phyloP scores from a whole-genome alignment of 2,797 vertebrate genomes.

The Vultur gryphus region DNA sequence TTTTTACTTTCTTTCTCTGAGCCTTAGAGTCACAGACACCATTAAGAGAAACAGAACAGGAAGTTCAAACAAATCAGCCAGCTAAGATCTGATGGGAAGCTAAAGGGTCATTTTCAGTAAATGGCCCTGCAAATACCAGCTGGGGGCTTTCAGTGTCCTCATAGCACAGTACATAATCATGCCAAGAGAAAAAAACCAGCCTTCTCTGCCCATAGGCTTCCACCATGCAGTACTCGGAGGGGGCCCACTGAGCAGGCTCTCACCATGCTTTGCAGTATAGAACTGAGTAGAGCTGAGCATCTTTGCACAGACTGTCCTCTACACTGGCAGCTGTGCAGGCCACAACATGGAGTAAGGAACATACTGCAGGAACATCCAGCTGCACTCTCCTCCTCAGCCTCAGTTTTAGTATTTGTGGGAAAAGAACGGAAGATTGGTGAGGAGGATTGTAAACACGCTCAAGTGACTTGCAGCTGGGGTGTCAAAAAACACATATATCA shows the following conservation, averaged over 20 bases:
- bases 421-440: background rate
- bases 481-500: background rate
- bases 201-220: background rate
- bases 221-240: background rate
- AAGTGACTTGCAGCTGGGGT: background rate
- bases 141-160: background rate
- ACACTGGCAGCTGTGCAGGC: background rate
- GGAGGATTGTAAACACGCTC: background rate
- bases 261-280: rapidly evolving
- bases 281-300: background rate
- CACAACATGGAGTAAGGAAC: background rate
- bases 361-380: background rate
- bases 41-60: background rate
- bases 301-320: background rate
- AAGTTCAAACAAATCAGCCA: background rate
- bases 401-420: background rate
- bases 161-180: background rate
- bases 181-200: background rate
- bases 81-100: background rate
- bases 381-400: background rate
- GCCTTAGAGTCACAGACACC: background rate
- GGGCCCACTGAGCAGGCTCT: background rate
- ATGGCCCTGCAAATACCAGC: background rate
- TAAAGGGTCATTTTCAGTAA: background rate
- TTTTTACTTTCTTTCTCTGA: background rate